Base-by-base conservation (phyloP, 1,140 invertebrate genomes). In the Dryas iulia region DNA sequence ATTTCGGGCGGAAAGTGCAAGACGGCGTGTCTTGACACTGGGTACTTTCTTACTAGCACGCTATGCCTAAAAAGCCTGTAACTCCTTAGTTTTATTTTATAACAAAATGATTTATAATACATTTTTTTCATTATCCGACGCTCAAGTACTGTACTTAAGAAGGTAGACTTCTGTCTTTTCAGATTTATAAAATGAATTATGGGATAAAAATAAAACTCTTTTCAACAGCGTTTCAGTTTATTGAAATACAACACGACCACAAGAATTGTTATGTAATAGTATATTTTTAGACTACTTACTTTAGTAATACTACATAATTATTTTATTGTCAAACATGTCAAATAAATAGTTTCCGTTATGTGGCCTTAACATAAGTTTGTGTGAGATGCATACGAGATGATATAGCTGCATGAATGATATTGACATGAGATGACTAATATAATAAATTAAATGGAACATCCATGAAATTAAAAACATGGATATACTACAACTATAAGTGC, bases 241-340 rank as follows among this genome's bases (percentile, higher is more conserved):
- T 81, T 84, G 73, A 81, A 81, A 82, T 84, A 84, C 72, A 77
- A 81, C 80, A 82, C 78, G 76, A 81, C 78, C 70, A 78, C 73
- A 71, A 66, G 70, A 76, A 76, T 39, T 76, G 68, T 76, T 72
- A 66, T 68, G 66, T 54, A 66, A 61, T 65, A 69, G 62, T 76
- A 69, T 62, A 61, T 67, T 72, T 66, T 75, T 62, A 69, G 26
- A 54, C 62, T 67, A 66, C 68, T 58, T 74, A 74, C 24, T 64
- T 67, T 66, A 61, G 59, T 76, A 76, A 70, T 70, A 76, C 71
- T 76, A 76, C 56, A 69, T 58, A 68, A 73, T 71, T 62, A 76
- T 64, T 67, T 76, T 76, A 76, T 76, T 76, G 74, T 76, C 74
- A 68, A 76, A 76, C 70, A 65, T 70, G 62, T 67, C 61, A 69